Base-by-base conservation (phyloP, 1,140 invertebrate species). In the Nasonia longicornis region DNA sequence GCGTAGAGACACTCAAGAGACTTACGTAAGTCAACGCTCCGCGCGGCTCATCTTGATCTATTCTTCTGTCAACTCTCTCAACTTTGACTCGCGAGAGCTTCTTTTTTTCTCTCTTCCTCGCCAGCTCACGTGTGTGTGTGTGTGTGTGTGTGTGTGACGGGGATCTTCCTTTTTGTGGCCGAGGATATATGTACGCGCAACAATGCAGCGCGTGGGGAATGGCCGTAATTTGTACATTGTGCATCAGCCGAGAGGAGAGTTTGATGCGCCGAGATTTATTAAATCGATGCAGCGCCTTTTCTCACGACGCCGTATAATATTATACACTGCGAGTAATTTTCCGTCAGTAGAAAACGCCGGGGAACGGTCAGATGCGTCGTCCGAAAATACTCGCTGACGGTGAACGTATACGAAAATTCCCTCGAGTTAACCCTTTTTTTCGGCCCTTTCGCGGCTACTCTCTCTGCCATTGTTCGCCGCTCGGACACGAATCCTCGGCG, bases 401-500 rank as follows among this genome's bases (percentile, higher is more conserved):
- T 48, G 14, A n/a, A 58, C 4, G 16, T 7, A 20, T 7, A 20
- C 52, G 52, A 58, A 58, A 20, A 58, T 58, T 58, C 52, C 20
- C 52, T 58, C 52, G 52, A 58, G 52, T 2, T 16, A 58, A 16
- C 1, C 14, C 20, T n/a, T 67, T 29, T 67, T 67, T 31, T 29
- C 22, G 64, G 26, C 26, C 14, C 64, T 26, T 67, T 29, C 64
- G 45, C 16, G 42, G 29, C 31, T 48, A 31, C 66, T 38, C 58
- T 67, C 31, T 35, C 12, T 84, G 79, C 85, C 85, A 86, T 86
- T 87, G 85, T 87, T 87, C 84, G 82, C 35, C 64, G 14, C 42
- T 72, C 82, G 83, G 84, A 85, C 84, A 85, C 84, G 83, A 83
- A 85, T 85, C 86, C 85, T 85, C 86, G 83, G 85, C 86, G 85